Evolutionary conservation across 2,888 invertebrate species (phyloP).

Genomic region (Pyrochroa serraticornis): DNA sequence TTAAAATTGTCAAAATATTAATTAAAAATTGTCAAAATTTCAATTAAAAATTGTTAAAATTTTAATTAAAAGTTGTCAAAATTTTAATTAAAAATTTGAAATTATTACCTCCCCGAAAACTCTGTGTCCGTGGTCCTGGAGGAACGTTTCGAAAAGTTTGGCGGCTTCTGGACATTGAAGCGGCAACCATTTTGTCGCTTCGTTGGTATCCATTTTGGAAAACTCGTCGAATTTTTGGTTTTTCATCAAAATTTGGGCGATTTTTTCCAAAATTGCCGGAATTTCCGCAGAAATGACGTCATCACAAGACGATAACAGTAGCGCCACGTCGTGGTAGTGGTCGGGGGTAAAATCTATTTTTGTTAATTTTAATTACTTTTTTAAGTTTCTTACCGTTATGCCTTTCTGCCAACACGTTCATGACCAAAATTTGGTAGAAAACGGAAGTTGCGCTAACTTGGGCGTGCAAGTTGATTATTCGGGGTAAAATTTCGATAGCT

Average conservation of each 20-base stretch:
- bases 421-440: slow-evolving; percentile 63
- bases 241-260: slow-evolving; percentile 41
- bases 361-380: background rate
- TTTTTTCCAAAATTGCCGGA: slow-evolving; percentile 52
- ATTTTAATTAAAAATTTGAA: too few species aligned
- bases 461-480: slow-evolving; percentile 57
- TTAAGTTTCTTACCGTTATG: slow-evolving; percentile 54
- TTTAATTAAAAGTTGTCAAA: too few species aligned
- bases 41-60: too few species aligned
- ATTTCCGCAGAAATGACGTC: slow-evolving; percentile 80
- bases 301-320: slow-evolving; percentile 69
- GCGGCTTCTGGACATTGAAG: slow-evolving; percentile 59
- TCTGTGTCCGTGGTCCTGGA: slow-evolving; percentile 75
- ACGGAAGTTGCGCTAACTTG: slow-evolving; percentile 60
- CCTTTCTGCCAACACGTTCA: slow-evolving; percentile 62
- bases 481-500: slow-evolving; percentile 39
- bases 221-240: slow-evolving; percentile 57
- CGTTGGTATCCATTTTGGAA: slow-evolving; percentile 57
- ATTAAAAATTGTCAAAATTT: slow-evolving; percentile 6
- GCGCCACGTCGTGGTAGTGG: slow-evolving; percentile 72
- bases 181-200: slow-evolving; percentile 66
- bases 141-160: slow-evolving; percentile 63
- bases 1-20: too few species aligned
- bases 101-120: slow-evolving; percentile 67
- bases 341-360: slow-evolving; percentile 61